Evolutionary conservation across 1,140 invertebrate genomes (phyloP), one percentile per base, ranked within the genome.

Genomic region (Helicorthomorpha holstii): DNA sequence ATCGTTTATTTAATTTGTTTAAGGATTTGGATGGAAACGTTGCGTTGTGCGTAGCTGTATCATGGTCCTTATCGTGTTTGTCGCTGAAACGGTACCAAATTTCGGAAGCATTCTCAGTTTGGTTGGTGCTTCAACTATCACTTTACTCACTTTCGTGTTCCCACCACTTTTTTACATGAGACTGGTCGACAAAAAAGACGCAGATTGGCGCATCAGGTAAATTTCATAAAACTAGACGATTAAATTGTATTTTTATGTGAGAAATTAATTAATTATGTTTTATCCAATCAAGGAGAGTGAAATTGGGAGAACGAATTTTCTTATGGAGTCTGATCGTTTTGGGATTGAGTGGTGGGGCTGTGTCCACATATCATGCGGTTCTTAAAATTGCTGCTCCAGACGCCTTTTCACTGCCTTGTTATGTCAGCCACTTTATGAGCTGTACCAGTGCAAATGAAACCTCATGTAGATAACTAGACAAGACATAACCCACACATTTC

Each of bases 61-160:
- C 1, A 73, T 89, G 14, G 70, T 76, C 0, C 54, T 82, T 1
- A 79, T 81, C 0, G 76, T 92, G 3, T 76, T 86, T 21, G 68
- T 91, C 3, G 87, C 79, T 0, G 82, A 88, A 68, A 76, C 80
- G 2, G 76, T 94, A 1, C 88, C 90, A 0, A 73, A 80, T 56
- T 93, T 93, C 62, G 87, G 90, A 55, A 71, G 87, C n/a, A 79
- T 94, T 1, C 83, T 94, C 77, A 77, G 86, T 25, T 68, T 94
- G 2, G 78, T 93, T 2, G 88, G 88, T 16, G 82, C 82, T 0
- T 75, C 91, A 0, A 88, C 83, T 0, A 83, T 85, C 0, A 85
- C 85, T 0, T 63, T 92, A 3, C 79, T 89, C 54, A 78, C 79
- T 1, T 89, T 90, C 54, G 73, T 94, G 19, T 73, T 91, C 23